Base-by-base conservation (phyloP, 2,113 vertebrate genomes). In the Rhagologus leucostigma region DNA sequence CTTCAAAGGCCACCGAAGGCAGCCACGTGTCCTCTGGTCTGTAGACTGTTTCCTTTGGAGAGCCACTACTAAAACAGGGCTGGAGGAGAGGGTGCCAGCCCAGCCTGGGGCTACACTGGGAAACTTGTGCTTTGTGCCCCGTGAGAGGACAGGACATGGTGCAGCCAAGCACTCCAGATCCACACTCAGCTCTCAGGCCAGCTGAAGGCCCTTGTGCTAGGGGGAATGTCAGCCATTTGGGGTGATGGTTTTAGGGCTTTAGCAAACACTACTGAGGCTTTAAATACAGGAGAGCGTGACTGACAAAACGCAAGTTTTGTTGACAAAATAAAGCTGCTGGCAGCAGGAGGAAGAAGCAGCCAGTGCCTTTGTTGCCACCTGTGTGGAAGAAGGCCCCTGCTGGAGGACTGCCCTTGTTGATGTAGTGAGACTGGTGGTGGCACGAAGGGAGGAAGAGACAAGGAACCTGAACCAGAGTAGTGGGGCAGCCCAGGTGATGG, bases 391-490 rank as follows among this genome's bases (percentile, higher is more conserved):
- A 77, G 46, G 46, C 27, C 24, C 37, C 62, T 3, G 5, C 19
- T 76, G 18, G 0, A 0, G 0, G 1, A 13, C 46, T 15, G 44
- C 37, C 15, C 20, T 39, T 35, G 37, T 74, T 65, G 56, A 26
- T 6, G 11, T 26, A 63, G 55, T 0, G 0, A 32, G n/a, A 20
- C 30, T 47, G 41, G 27, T 55, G 20, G 9, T n/a, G 14, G 53
- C 0, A 0, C 39, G 23, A 46, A n/a, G 60, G 15, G 33, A 82
- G 41, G 49, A 76, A 39, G 64, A 53, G 42, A 46, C 20, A 17
- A 39, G 47, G 29, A 75, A 7, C 29, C 56, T 29, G 59, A 83
- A 44, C 10, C 16, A 30, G 62, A 71, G 20, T 2, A 39, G 14
- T 30, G 67, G 32, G 47, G 30, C 37, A 83, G 55, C 42, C 29